Evolutionary conservation across 2,888 invertebrate species (phyloP).

Genomic region (Heteromyza rotundicornis): DNA sequence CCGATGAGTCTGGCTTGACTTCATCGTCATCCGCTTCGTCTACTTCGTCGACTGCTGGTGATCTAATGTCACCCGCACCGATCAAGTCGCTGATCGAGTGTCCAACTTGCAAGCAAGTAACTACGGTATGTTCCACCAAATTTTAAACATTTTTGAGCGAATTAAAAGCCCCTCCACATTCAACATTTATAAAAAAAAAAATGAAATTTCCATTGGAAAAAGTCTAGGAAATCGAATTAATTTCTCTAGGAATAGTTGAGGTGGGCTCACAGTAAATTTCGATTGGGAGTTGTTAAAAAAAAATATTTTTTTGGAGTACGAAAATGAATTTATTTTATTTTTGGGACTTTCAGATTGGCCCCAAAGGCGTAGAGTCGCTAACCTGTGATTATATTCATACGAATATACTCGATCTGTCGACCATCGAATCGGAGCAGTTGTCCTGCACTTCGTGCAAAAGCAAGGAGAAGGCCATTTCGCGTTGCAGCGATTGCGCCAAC

Average conservation of each 20-base stretch:
- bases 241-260: too few relatives aligned
- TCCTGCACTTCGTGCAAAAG: constrained; percentile 95
- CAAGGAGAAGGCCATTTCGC: constrained; percentile 90
- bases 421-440: constrained; percentile 72
- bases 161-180: too few relatives aligned
- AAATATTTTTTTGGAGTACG: background rate
- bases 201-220: too few relatives aligned
- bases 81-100: constrained; percentile 66
- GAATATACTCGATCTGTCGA: constrained; percentile 82
- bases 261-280: background rate
- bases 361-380: constrained; percentile 79
- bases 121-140: too few relatives aligned
- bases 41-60: constrained; percentile 47
- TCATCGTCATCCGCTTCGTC: constrained; percentile 66
- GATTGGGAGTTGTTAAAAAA: too few relatives aligned
- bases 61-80: constrained; percentile 32
- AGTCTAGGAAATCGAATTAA: too few relatives aligned
- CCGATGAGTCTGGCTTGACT: constrained; percentile 72
- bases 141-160: too few relatives aligned
- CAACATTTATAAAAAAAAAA: too few relatives aligned
- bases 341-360: constrained; percentile 67
- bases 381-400: constrained; percentile 87
- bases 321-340: background rate
- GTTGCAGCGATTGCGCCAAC: constrained; percentile 94
- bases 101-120: constrained; percentile 85